phyloP scores from a whole-genome alignment of 23 tunicate species.

The Diplosoma virens region DNA sequence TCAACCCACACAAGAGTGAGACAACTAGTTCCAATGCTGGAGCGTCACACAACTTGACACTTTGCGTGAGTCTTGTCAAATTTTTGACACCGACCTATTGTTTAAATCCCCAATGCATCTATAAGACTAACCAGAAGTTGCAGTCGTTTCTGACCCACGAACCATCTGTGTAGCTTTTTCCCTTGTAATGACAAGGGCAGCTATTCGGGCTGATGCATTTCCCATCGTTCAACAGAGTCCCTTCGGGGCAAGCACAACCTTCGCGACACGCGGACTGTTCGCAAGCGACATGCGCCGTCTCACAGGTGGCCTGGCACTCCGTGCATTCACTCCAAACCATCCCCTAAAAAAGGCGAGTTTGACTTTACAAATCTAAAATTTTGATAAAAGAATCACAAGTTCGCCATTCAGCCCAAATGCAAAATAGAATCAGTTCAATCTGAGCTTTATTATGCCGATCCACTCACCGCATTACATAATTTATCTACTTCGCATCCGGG shows the following conservation, averaged over 20 bases:
- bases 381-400: too few species aligned
- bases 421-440: too few species aligned
- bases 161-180: conserved; percentile 76
- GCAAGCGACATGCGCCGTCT: conserved; percentile 71
- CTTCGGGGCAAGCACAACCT: conserved; percentile 85
- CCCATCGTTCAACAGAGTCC: conserved; percentile 53
- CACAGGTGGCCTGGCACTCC: conserved; percentile 87
- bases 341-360: conserved; percentile 26
- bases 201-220: conserved; percentile 43
- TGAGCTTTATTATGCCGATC: too few species aligned
- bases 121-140: conserved; percentile 64
- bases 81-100: too few species aligned
- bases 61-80: too few species aligned
- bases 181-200: conserved; percentile 82
- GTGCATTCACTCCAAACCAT: conserved; percentile 83
- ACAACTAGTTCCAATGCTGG: too few species aligned
- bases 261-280: conserved; percentile 67
- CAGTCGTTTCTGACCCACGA: conserved; percentile 74
- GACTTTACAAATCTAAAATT: too few species aligned
- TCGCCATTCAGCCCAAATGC: too few species aligned
- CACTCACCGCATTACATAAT: conserved; percentile 72
- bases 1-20: too few species aligned
- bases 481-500: conserved; percentile 64
- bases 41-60: too few species aligned
- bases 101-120: too few species aligned